phyloP scores from a whole-genome alignment of 2,888 invertebrate genomes.

The Halictus ligatus region DNA sequence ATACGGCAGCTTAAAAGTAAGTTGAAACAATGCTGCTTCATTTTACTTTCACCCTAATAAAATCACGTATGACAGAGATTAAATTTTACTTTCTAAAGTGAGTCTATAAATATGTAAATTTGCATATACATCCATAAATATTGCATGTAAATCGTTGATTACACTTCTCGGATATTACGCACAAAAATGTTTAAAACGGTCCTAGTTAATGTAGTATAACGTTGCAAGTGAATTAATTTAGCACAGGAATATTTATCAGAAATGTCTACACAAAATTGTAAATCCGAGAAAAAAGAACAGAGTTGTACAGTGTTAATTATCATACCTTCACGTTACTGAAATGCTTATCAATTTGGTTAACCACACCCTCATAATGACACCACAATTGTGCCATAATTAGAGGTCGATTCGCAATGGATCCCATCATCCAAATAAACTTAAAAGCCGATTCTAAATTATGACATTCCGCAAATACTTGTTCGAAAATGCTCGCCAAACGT shows the following conservation, averaged over 20 bases:
- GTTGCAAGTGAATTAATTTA: no score
- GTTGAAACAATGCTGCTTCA: background rate
- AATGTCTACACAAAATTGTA: no score
- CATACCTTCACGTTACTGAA: constrained; percentile 88
- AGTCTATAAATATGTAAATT: no score
- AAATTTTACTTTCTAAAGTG: background rate
- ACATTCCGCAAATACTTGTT: constrained; percentile 93
- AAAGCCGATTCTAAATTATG: constrained; percentile 88
- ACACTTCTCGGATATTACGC: no score
- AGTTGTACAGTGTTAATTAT: background rate
- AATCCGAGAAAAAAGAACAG: background rate
- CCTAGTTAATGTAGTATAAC: no score
- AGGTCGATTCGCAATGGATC: constrained; percentile 90
- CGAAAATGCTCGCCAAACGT: constrained; percentile 91
- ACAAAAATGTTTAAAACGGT: no score
- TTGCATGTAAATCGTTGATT: no score
- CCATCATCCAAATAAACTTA: constrained; percentile 90
- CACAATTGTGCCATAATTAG: constrained; percentile 90
- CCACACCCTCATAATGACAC: constrained; percentile 88
- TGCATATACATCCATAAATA: no score
- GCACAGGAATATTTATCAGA: no score
- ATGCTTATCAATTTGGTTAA: constrained; percentile 88
- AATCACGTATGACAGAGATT: background rate
- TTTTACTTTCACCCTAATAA: background rate
- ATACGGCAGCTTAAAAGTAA: background rate